Evolutionary conservation across 2,797 vertebrate species (phyloP).

Genomic region (Anguilla anguilla): DNA sequence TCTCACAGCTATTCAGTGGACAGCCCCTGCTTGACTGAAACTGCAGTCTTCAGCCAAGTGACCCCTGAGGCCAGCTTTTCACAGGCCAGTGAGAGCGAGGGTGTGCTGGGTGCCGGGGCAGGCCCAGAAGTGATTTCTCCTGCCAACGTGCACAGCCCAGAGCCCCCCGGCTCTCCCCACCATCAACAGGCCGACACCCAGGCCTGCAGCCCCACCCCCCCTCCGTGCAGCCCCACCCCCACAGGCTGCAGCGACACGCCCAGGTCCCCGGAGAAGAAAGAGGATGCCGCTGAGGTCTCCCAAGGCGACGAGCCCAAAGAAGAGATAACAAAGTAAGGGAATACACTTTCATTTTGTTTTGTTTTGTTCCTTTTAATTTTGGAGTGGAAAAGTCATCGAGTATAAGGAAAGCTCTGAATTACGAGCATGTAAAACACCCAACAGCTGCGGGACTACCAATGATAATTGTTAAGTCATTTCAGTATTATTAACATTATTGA

Average conservation of each 20-base stretch:
- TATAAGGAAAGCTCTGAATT: background rate
- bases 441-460: background rate
- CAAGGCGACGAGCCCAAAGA: background rate
- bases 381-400: background rate
- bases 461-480: background rate
- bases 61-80: conserved; percentile 28
- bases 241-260: background rate
- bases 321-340: conserved; percentile 35
- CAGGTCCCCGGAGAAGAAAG: background rate
- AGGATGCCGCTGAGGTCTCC: conserved; percentile 9
- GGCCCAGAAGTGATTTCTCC: conserved; percentile 22
- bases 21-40: conserved; percentile 17
- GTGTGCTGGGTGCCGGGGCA: background rate
- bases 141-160: background rate
- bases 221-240: background rate
- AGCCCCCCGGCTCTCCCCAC: conserved; percentile 3
- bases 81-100: conserved; percentile 27
- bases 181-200: background rate
- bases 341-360: background rate
- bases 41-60: conserved; percentile 1
- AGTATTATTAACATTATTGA: background rate
- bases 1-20: conserved; percentile 29
- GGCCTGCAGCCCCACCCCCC: conserved; percentile 20
- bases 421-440: background rate
- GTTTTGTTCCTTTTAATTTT: background rate